Base-by-base conservation (phyloP, 2,797 vertebrate genomes). In the Poecilia picta region DNA sequence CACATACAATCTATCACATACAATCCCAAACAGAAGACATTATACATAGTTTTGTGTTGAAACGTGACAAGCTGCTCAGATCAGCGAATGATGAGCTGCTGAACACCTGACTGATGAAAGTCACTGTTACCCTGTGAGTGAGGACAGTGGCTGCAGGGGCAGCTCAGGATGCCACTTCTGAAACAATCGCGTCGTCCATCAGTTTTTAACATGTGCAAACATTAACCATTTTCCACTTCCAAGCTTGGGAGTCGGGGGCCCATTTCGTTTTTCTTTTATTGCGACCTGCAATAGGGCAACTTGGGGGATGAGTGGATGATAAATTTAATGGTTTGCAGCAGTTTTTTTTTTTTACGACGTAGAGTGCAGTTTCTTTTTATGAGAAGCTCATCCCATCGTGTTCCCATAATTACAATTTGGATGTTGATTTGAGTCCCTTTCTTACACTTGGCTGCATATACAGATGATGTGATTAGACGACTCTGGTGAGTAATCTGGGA, bases 391-490 rank as follows among this genome's bases (percentile, higher is more conserved):
- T 75, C 73, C 41, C 43, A 66, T 68, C 81, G 66, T 55, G 39
- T 55, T 8, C 20, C 86, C 77, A 66, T 70, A 84, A 76, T 87
- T 76, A 73, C 46, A 81, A 71, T 74, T 23, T 12, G 36, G 46
- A 74, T 73, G 72, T 28, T 53, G 55, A 62, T 83, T 72, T 68
- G 28, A 78, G 59, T 79, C 71, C 66, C 66, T 81, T 81, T 76
- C 78, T 74, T 74, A 76, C 64, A 55, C 82, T 82, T 75, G 75
- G 70, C 75, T 80, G 72, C 78, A 73, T 73, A 79, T 73, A 72
- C 55, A 72, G 25, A 80, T 25, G 64, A 51, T 73, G 43, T 33
- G 72, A 83, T 75, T 59, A 23, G 71, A 81, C 47, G 41, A 72
- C 57, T 74, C 47, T 39, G 49, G 33, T 49, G 41, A 71, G 81